Percentiles rank a stretch among this genome's conserved stretches.
Conservation (phyloP, 2,888 invertebrate species). For the Nemotelus nigrinus region DNA sequence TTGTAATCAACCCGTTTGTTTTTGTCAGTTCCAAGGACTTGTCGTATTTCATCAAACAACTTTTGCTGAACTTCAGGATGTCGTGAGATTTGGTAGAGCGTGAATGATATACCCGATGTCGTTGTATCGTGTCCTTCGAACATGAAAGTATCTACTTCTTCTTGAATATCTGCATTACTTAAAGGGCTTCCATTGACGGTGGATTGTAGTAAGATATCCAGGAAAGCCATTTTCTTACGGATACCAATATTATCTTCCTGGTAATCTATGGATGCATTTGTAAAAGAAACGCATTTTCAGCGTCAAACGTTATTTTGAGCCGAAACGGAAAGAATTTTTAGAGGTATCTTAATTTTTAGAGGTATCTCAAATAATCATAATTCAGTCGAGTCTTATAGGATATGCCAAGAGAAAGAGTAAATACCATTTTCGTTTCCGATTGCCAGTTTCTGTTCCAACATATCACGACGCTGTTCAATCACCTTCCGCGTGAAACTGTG, state of each 20-base stretch:
- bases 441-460: background rate
- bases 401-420: too few relatives aligned
- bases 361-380: too few relatives aligned
- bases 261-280: too few relatives aligned
- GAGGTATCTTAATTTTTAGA: too few relatives aligned
- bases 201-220: conserved; percentile 72
- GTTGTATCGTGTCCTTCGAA: conserved; percentile 68
- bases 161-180: conserved; percentile 69
- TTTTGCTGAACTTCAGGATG: conserved; percentile 59
- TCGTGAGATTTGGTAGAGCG: conserved; percentile 57
- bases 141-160: conserved; percentile 79
- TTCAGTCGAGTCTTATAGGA: too few relatives aligned
- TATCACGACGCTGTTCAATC: conserved; percentile 55
- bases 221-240: conserved; percentile 71
- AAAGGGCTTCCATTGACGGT: conserved; percentile 69
- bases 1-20: conserved; percentile 52
- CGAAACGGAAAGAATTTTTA: too few relatives aligned
- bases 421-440: too few relatives aligned
- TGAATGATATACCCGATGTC: conserved; percentile 57
- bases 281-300: too few relatives aligned
- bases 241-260: conserved; percentile 61
- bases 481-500: conserved; percentile 60
- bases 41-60: conserved; percentile 56
- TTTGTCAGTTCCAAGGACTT: conserved; percentile 55
- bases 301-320: too few relatives aligned